A percentile compares a stretch with the other conserved stretches of the same genome.
Conservation (phyloP, 2,888 invertebrate genomes). For the Melanostoma mellinum region DNA sequence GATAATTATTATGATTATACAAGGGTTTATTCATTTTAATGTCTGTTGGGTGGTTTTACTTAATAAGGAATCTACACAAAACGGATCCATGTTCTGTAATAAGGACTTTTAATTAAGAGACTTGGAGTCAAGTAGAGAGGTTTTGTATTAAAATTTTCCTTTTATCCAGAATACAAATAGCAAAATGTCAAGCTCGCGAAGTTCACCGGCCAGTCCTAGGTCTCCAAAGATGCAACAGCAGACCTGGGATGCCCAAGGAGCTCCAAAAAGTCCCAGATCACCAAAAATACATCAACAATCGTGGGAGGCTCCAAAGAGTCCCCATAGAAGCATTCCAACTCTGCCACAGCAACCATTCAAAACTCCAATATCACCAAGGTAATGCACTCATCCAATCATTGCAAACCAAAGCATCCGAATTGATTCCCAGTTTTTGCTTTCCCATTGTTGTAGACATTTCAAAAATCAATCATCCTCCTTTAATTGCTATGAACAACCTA, state of each 20-base stretch:
- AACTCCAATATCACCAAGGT: slow-evolving; percentile 80
- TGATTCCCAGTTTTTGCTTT: neutral
- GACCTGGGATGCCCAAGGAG: slow-evolving; percentile 73
- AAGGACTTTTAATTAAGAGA: neutral
- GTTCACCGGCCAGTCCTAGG: slow-evolving; percentile 75
- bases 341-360: slow-evolving; percentile 79
- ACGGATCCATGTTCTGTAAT: neutral
- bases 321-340: slow-evolving; percentile 56
- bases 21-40: neutral
- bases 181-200: slow-evolving; percentile 72
- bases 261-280: slow-evolving; percentile 73
- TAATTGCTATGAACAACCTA: slow-evolving; percentile 67
- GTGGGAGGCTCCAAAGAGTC: slow-evolving; percentile 74
- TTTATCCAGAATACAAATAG: slow-evolving; percentile 45
- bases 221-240: slow-evolving; percentile 76
- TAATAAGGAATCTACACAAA: neutral
- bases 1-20: neutral
- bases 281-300: slow-evolving; percentile 75
- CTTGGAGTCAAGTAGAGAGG: neutral
- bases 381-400: slow-evolving; percentile 6
- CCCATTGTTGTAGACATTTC: slow-evolving; percentile 38
- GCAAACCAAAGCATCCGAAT: neutral
- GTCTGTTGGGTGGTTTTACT: neutral
- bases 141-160: neutral
- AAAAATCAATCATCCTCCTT: slow-evolving; percentile 65